A percentile compares a stretch with the other conserved stretches of the same genome.
Conservation (phyloP, 2,888 invertebrate species). For the Lochmaea capreae region DNA sequence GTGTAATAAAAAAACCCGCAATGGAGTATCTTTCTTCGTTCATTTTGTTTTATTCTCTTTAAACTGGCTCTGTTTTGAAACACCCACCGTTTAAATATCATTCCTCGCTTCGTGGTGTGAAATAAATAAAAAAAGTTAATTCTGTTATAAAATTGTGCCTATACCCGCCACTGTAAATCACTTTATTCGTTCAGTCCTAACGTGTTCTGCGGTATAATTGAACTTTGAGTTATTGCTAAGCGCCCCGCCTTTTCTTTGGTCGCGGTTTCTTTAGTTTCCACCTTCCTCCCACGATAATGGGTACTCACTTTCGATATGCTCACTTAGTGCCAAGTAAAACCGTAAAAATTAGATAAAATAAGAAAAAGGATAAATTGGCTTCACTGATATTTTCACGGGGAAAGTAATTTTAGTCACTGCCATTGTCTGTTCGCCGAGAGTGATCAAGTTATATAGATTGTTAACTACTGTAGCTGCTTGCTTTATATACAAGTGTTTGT, state of each 20-base stretch:
- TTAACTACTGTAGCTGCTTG: neutral
- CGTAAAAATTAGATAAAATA: conserved; percentile 13
- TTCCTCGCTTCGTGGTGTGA: conserved; percentile 3
- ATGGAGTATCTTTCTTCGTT: neutral
- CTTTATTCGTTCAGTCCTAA: conserved; percentile 54
- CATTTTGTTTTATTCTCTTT: neutral
- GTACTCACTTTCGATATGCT: conserved; percentile 45
- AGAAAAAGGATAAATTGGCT: conserved; percentile 16
- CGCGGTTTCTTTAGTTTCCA: conserved; percentile 55
- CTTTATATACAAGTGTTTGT: neutral
- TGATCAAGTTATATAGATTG: neutral
- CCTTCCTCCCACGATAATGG: conserved; percentile 54
- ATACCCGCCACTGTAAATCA: conserved; percentile 53
- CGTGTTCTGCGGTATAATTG: conserved; percentile 63
- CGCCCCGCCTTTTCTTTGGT: conserved; percentile 57
- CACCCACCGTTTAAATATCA: conserved; percentile 4
- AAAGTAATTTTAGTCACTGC: conserved; percentile 13
- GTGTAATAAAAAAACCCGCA: neutral
- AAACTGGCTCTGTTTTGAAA: conserved; percentile 4
- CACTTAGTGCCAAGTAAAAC: conserved; percentile 36
- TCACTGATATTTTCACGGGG: conserved; percentile 8
- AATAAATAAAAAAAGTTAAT: conserved; percentile 14
- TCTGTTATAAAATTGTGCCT: conserved; percentile 11
- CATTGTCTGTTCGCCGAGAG: neutral
- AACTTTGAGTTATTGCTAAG: conserved; percentile 62